Conservation (phyloP, 2,113 vertebrate genomes). For the Arothron firmamentum region DNA sequence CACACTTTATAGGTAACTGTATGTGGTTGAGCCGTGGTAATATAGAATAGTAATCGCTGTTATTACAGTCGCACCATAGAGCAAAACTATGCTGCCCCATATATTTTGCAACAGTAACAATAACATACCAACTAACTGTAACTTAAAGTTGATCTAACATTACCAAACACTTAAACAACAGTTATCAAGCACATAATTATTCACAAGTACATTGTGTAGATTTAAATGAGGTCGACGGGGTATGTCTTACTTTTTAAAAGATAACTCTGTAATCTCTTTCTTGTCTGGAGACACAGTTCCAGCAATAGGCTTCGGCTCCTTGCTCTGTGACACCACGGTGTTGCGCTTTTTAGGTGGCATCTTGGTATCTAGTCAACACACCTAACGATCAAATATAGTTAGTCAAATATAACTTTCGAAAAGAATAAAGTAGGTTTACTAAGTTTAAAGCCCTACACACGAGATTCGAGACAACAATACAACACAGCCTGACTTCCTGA, state of each 20-base stretch:
- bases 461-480: slow-evolving; percentile 41
- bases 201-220: too few species aligned
- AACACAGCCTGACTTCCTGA: slow-evolving; percentile 56
- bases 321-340: slow-evolving; percentile 53
- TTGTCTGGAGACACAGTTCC: slow-evolving; percentile 52
- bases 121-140: background rate
- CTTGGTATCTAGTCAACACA: background rate
- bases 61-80: too few species aligned
- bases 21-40: background rate
- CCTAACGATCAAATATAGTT: background rate
- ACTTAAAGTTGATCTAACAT: background rate
- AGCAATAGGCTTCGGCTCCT: slow-evolving; percentile 54
- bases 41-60: background rate
- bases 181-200: background rate
- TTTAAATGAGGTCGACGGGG: background rate
- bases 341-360: slow-evolving; percentile 76
- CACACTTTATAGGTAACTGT: too few species aligned
- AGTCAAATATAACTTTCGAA: background rate
- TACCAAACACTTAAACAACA: too few species aligned
- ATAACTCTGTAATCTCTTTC: slow-evolving; percentile 62
- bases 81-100: background rate
- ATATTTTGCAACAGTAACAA: slow-evolving; percentile 1
- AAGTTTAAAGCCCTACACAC: slow-evolving; percentile 48
- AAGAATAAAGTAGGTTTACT: background rate
- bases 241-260: slow-evolving; percentile 64